Base-by-base conservation (phyloP, 2,797 vertebrate genomes). In the Helicolenus hilgendorfi region DNA sequence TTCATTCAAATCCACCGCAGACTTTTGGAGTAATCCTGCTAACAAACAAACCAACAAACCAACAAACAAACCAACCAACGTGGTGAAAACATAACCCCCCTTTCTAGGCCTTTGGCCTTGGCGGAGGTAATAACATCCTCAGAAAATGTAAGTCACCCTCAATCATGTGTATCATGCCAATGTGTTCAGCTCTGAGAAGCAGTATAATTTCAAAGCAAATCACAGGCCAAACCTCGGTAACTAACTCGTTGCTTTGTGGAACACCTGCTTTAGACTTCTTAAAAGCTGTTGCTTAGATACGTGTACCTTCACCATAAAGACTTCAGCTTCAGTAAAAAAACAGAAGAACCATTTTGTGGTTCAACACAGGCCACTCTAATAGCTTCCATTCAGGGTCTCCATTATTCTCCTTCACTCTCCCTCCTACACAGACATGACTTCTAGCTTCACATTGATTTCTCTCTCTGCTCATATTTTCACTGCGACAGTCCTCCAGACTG, bases 381-480 rank as follows among this genome's bases (percentile, higher is more conserved):
- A 24, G 59, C 27, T n/a, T 71, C 67, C 45, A 33, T 72, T 56
- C 59, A 64, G 26, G 1, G 33, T 58, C 33, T 70, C 65, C 11
- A n/a, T 67, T 64, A 64, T 56, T 41, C 70, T 73, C 26, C 11
- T 59, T 59, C 62, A 27, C 80, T 72, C 68, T 60, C 24, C 53
- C 75, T 72, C 69, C 68, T 11, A 72, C 74, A 38, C 65, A 64
- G 59, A 38, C 64, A 13, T 22, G 58, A 64, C 67, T 71, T 71
- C 67, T 63, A 3, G 38, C 58, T 41, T 13, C 72, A 29, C 55
- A 36, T 5, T 18, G 29, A 55, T 63, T 70, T 62, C n/a, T 60
- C 27, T 53, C 35, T 41, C 35, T 13, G 36, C 56, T 35, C 27
- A 26, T 49, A 26, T 60, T 69, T 60, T 55, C 35, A 11, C 13